Base-by-base conservation (phyloP, 2,888 invertebrate genomes). In the Pyrgus malvae region DNA sequence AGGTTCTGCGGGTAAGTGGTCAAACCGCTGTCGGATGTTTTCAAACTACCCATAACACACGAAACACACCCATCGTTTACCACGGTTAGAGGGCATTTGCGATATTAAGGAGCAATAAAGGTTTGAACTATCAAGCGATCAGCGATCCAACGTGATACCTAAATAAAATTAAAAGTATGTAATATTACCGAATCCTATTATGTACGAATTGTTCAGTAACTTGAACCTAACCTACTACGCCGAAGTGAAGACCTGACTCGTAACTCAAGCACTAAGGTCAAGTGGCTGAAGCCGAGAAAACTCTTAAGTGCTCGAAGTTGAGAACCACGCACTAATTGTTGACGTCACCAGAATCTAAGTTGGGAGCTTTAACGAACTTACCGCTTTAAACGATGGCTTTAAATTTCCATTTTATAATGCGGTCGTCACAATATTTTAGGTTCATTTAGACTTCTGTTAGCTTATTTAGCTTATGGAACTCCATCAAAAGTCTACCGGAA, bases 401-500 rank as follows among this genome's bases (percentile, higher is more conserved):
- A 74, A 80, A 82, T 83, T 85, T 86, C 76, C 80, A 84, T 85
- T 81, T 80, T 78, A 69, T 68, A 80, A 74, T 72, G 72, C 63
- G 61, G 61, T 67, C 67, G 70, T 66, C 59, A 53, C 63, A 60
- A 58, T 37, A n/a, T n/a, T n/a, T n/a, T n/a, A n/a, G n/a, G n/a
- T n/a, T n/a, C n/a, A n/a, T n/a, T n/a, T n/a, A n/a, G n/a, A n/a
- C n/a, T n/a, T n/a, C n/a, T n/a, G n/a, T n/a, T n/a, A n/a, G n/a
- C n/a, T n/a, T n/a, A n/a, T n/a, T n/a, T n/a, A n/a, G n/a, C n/a
- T n/a, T n/a, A n/a, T n/a, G n/a, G n/a, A n/a, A n/a, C n/a, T n/a
- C n/a, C n/a, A n/a, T n/a, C n/a, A n/a, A n/a, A n/a, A n/a, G n/a
- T n/a, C n/a, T n/a, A n/a, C n/a, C n/a, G n/a, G n/a, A n/a, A n/a